Evolutionary conservation across 2,113 vertebrate genomes (phyloP).

Genomic region (Hemibagrus wyckioides): DNA sequence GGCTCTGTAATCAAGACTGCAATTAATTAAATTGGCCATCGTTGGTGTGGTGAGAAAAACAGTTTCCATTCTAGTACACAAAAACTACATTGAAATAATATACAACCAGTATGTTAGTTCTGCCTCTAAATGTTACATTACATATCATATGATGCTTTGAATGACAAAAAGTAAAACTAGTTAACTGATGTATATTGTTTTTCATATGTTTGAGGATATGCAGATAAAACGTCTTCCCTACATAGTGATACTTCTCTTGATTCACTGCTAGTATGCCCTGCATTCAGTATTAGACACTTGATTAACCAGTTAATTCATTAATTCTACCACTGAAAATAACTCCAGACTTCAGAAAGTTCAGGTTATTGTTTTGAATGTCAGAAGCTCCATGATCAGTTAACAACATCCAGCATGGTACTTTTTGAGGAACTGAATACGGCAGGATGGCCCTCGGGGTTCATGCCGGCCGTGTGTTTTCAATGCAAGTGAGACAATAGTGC

Average conservation of each 20-base stretch:
- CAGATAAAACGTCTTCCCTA: background rate
- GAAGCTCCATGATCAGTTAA: background rate
- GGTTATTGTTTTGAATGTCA: conserved; percentile 20
- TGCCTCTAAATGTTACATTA: conserved; percentile 29
- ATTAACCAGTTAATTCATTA: conserved; percentile 26
- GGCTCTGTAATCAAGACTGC: conserved; percentile 20
- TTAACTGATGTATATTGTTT: background rate
- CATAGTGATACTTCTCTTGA: background rate
- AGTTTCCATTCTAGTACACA: background rate
- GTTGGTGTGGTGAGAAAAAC: conserved; percentile 17
- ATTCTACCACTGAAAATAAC: background rate
- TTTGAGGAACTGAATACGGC: conserved; percentile 7
- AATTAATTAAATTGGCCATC: conserved; percentile 10
- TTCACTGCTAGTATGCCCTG: background rate
- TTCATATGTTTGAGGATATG: background rate
- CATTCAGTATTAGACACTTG: background rate
- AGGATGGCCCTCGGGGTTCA: background rate
- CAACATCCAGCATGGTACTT: background rate
- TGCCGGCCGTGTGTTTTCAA: background rate
- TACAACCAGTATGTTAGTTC: background rate
- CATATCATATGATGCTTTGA: conserved; percentile 17
- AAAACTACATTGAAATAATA: background rate
- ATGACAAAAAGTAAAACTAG: conserved; percentile 6
- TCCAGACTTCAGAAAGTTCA: background rate
- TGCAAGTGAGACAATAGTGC: conserved; percentile 2